Percentiles rank a stretch among this genome's conserved stretches.
Conservation (phyloP, 2,797 vertebrate genomes). For the Tympanoctomys barrerae region DNA sequence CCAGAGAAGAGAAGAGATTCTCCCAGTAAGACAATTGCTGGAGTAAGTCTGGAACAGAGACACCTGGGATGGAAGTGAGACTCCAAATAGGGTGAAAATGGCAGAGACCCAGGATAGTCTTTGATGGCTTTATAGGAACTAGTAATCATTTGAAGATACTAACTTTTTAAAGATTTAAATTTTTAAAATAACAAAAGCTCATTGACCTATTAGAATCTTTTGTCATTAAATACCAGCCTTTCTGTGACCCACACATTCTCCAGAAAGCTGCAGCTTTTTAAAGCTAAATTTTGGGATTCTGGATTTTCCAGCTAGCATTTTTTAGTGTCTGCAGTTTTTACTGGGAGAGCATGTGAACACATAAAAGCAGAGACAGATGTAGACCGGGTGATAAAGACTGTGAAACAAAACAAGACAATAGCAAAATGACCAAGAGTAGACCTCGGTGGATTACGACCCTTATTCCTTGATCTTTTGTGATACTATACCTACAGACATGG, state of each 20-base stretch:
- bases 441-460: neutral
- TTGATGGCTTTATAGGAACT: neutral
- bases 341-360: neutral
- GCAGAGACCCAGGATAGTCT: neutral
- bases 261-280: constrained; percentile 1
- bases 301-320: neutral
- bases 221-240: constrained; percentile 23
- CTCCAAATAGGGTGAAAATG: neutral
- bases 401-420: neutral
- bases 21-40: neutral
- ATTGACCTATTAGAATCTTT: constrained; percentile 3
- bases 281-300: constrained; percentile 43
- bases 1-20: neutral
- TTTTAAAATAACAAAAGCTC: constrained; percentile 3
- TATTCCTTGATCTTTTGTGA: neutral
- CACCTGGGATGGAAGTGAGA: neutral
- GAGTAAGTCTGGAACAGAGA: neutral
- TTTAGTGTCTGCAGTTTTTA: neutral
- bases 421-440: neutral
- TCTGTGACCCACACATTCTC: neutral
- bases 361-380: neutral
- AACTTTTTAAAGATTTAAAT: no score
- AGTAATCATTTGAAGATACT: neutral
- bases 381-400: neutral
- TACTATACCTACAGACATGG: neutral